These are phyloP conservation scores for Branchipolynoe longqiensis DNA, from an alignment of 2,888 invertebrate genomes.

Conservation along the genomic window DNA sequence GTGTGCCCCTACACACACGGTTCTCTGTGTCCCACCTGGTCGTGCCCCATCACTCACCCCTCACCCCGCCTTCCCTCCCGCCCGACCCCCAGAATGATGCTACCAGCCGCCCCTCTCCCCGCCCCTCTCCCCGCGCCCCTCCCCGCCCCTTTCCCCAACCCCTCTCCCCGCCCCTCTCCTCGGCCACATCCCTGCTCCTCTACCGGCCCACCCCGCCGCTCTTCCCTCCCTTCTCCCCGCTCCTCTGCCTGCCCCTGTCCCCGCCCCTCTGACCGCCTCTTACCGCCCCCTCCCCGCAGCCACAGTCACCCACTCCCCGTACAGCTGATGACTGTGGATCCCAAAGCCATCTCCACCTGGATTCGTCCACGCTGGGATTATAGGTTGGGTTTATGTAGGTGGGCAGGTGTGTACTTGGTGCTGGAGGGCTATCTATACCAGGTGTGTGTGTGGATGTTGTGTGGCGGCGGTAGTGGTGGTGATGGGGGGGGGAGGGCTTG, in stretches of 20 bases:
- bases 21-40: constrained; percentile 29
- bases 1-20: constrained; percentile 1
- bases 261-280: background rate
- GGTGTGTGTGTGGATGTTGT: background rate
- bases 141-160: background rate
- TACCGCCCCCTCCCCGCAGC: background rate
- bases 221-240: too few relatives aligned
- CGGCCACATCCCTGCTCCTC: too few relatives aligned
- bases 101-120: background rate
- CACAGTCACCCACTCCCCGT: constrained; percentile 37
- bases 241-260: background rate
- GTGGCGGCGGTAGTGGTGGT: background rate
- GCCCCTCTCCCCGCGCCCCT: background rate
- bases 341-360: constrained; percentile 12
- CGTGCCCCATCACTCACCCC: constrained; percentile 23
- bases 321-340: constrained; percentile 40
- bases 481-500: constrained; percentile 9
- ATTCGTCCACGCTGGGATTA: constrained; percentile 1
- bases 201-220: background rate
- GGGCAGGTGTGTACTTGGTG: background rate
- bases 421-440: background rate
- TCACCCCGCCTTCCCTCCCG: background rate
- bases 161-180: constrained; percentile 2
- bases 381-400: background rate
- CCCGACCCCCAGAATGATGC: background rate